These are phyloP conservation scores for Drosophila mercatorum DNA, from an alignment of 2,888 invertebrate genomes.

Conservation along the genomic window DNA sequence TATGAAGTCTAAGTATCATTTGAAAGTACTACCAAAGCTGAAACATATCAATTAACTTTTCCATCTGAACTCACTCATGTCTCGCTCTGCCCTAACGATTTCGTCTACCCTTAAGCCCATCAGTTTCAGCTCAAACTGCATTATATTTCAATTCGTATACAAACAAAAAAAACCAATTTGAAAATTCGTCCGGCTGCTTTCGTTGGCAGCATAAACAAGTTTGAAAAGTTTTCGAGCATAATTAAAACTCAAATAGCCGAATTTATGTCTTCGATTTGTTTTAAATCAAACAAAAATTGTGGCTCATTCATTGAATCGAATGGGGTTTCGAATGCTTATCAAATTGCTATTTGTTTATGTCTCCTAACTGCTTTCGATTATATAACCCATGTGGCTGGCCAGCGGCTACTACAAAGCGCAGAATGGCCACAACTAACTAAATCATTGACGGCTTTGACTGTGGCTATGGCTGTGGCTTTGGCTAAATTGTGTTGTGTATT, in stretches of 20 bases:
- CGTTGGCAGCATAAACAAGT: neutral
- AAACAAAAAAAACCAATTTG: slow-evolving; percentile 2
- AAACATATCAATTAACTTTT: neutral
- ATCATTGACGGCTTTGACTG: slow-evolving; percentile 31
- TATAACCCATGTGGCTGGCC: slow-evolving; percentile 18
- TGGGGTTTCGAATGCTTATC: slow-evolving; percentile 15
- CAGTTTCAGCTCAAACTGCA: neutral
- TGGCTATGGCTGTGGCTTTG: neutral
- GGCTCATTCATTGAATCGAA: slow-evolving; percentile 40
- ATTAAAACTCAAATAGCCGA: slow-evolving; percentile 7
- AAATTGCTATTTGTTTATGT: slow-evolving; percentile 20
- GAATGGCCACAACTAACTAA: slow-evolving; percentile 23
- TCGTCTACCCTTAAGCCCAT: too few relatives aligned
- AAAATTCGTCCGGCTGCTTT: slow-evolving; percentile 3
- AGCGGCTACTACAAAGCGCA: slow-evolving; percentile 33
- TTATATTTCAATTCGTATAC: neutral
- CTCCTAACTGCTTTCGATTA: slow-evolving; percentile 29
- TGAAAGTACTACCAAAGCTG: too few relatives aligned
- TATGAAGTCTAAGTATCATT: neutral
- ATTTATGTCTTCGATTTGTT: slow-evolving; percentile 22
- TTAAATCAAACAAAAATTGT: slow-evolving; percentile 26
- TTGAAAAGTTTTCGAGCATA: slow-evolving; percentile 10
- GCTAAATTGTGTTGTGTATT: slow-evolving; percentile 30
- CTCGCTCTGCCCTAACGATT: neutral
- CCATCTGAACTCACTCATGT: neutral